Evolutionary conservation across 2,797 vertebrate genomes (phyloP), one percentile per base, ranked within the genome.

Genomic region (Nannoperca obscura): DNA sequence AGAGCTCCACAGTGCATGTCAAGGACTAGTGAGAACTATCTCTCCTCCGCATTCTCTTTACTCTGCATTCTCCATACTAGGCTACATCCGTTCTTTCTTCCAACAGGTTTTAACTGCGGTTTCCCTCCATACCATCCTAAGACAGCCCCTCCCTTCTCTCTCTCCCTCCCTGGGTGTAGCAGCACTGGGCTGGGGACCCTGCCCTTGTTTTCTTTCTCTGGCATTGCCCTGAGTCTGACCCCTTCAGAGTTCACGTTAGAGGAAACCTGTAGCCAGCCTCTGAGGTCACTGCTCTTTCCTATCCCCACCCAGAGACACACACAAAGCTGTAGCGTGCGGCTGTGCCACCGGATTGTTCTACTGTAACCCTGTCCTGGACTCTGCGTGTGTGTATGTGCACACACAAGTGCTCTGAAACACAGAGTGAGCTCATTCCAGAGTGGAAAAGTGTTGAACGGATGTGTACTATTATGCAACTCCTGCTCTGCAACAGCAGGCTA

Each of bases 171-270:
- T 82, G 86, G 76, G 73, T 84, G 81, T 80, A 81, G 80, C 74
- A 60, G 73, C n/a, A 44, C 64, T 70, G 52, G 71, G 65, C 78
- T 83, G 64, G 66, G 74, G 89, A 91, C 90, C 82, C 84, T 91
- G 90, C 84, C 84, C 90, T 91, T 90, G 82, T 89, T 89, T 90
- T 89, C 74, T 83, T 91, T 77, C 82, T 89, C 84, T 91, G 85
- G 86, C 85, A 88, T 71, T 94, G 91, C 88, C 92, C 93, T 50
- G 42, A 44, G 82, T 81, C 73, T 94, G 94, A 96, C 92, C 93
- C 83, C 77, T 67, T 84, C 81, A 85, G 83, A 93, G 93, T 94
- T 94, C 92, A 91, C 6, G 44, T 70, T 50, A 86, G 86, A 91
- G 93, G 93, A 95, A 94, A 91, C 81, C 91, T 84, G 74, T 82